These are phyloP conservation scores for Diceros bicornis DNA, from an alignment of 2,797 vertebrate species.

Conservation along the genomic window DNA sequence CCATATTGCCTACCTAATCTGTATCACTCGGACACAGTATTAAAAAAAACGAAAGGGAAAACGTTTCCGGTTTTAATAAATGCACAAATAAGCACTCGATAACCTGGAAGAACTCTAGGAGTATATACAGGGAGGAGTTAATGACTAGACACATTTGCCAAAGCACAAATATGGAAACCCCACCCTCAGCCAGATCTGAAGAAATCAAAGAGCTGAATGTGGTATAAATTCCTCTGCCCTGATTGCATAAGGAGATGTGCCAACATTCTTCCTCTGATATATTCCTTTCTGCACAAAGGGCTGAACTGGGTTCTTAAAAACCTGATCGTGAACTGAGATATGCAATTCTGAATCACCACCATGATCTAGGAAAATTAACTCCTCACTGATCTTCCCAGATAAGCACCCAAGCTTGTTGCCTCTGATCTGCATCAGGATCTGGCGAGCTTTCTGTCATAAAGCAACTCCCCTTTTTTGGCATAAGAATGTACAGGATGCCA, in stretches of 20 bases:
- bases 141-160: conserved; percentile 70
- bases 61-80: conserved; percentile 68
- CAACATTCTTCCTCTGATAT: conserved; percentile 72
- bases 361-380: conserved; percentile 75
- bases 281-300: conserved; percentile 69
- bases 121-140: conserved; percentile 44
- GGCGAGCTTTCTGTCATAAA: conserved; percentile 75
- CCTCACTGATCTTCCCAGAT: conserved; percentile 53
- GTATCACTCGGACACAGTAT: background rate
- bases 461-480: conserved; percentile 79
- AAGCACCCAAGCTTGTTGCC: background rate
- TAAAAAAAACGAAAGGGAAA: background rate
- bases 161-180: conserved; percentile 73
- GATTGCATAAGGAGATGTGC: conserved; percentile 78
- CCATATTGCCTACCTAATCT: background rate
- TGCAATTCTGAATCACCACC: conserved; percentile 49
- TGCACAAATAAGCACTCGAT: background rate
- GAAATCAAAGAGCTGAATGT: conserved; percentile 79
- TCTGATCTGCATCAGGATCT: conserved; percentile 15
- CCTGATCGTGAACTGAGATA: conserved; percentile 75
- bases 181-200: conserved; percentile 64
- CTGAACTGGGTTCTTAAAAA: conserved; percentile 75
- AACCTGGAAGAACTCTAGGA: conserved; percentile 38
- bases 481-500: conserved; percentile 80
- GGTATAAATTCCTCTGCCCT: conserved; percentile 82